Base-by-base conservation (phyloP, 2,113 vertebrate species). In the Casuarius casuarius region DNA sequence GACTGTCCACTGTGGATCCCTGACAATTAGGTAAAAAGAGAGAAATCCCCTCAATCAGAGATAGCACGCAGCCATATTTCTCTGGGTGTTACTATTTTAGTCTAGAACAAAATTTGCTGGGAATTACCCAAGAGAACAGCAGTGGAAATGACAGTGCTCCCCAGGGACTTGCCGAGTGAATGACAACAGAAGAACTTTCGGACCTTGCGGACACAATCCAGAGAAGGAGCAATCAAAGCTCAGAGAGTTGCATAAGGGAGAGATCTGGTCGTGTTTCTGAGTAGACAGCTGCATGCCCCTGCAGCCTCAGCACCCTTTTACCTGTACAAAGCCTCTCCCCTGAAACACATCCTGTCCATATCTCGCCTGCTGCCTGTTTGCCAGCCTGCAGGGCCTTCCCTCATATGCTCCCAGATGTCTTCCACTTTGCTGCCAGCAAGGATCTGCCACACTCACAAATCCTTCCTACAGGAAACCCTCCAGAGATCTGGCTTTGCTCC, bases 401-500 rank as follows among this genome's bases (percentile, higher is more conserved):
- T 0, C 9, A 1, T 31, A 84, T 2, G 2, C 62, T 88, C 58
- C 70, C 74, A 73, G 91, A 79, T 89, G 85, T 33, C 13, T 42
- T 13, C 65, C 80, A 65, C 87, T 73, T 52, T 9, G 15, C 83
- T 91, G 88, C 89, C 89, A 89, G 54, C 59, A 52, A 74, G 80
- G 62, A 89, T 59, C 87, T 93, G 62, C 81, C 91, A 89, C 42
- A 20, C 28, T 52, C 63, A 6, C 74, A 97, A 91, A 94, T 75
- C 91, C 68, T 81, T 80, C 59, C 87, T 79, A 20, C 9, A n/a
- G 78, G 65, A 94, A 91, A 92, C 52, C 58, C 2, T 65, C 84
- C 67, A 82, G 90, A 91, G 68, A 44, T 35, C n/a, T 95, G 89
- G 72, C 92, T 87, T 81, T 72, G 66, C 85, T 93, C 59, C 86